phyloP scores from a whole-genome alignment of 1,140 invertebrate genomes.

The Eumaeus atala region DNA sequence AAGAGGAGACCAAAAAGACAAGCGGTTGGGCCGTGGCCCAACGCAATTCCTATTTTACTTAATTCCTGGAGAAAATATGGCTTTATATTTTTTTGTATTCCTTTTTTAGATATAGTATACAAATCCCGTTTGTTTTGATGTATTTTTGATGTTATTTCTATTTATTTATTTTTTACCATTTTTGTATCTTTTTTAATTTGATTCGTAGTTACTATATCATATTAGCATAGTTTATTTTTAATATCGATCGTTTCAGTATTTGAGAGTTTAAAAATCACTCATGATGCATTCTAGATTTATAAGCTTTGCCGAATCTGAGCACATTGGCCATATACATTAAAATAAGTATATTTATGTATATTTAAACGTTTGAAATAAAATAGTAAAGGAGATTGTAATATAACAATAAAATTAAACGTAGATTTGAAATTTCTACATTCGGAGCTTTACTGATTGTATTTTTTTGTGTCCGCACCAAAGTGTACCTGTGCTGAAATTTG shows the following conservation, averaged over 20 bases:
- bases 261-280: constrained; percentile 37
- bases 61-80: constrained; percentile 43
- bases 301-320: constrained; percentile 55
- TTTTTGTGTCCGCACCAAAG: constrained; percentile 17
- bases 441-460: constrained; percentile 45
- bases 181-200: constrained; percentile 58
- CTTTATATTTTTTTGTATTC: constrained; percentile 35
- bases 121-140: constrained; percentile 52
- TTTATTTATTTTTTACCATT: constrained; percentile 63
- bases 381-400: constrained; percentile 42
- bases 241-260: constrained; percentile 59
- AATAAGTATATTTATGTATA: constrained; percentile 30
- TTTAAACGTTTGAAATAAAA: constrained; percentile 26
- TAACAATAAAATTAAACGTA: constrained; percentile 20
- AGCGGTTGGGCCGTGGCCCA: constrained; percentile 20
- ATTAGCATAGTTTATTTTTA: constrained; percentile 45
- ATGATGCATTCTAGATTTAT: constrained; percentile 35
- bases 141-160: constrained; percentile 65
- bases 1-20: constrained; percentile 56
- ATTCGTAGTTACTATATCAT: constrained; percentile 28
- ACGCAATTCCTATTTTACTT: constrained; percentile 49
- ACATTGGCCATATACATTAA: constrained; percentile 50
- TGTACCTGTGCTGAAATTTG: neutral
- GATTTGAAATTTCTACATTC: constrained; percentile 34
- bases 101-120: constrained; percentile 35